A percentile compares a stretch with the other conserved stretches of the same genome.
phyloP scores from a whole-genome alignment of 2,888 invertebrate genomes.

The Troides aeacus region DNA sequence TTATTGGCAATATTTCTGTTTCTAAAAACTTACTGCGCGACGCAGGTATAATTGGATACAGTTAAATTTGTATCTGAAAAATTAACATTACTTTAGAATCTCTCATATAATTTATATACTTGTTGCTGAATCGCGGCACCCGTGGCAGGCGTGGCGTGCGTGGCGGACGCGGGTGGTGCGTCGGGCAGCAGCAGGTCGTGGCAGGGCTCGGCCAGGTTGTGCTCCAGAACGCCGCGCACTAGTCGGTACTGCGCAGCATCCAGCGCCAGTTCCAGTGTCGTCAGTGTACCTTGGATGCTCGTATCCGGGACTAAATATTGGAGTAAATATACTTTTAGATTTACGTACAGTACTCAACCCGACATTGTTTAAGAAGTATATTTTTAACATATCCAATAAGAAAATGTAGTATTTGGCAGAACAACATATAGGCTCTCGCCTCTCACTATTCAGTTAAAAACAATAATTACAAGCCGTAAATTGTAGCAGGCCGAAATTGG shows the following conservation, averaged over 20 bases:
- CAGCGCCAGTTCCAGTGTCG: slow-evolving; percentile 90
- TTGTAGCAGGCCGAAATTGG: too few species aligned
- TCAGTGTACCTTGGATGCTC: slow-evolving; percentile 90
- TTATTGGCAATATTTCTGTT: too few species aligned
- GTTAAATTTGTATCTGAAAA: too few species aligned
- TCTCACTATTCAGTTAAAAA: too few species aligned
- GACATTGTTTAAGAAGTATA: too few species aligned
- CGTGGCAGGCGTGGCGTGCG: slow-evolving; percentile 24
- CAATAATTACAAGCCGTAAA: too few species aligned
- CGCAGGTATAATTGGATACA: too few species aligned
- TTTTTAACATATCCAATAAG: too few species aligned
- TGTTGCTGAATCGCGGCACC: slow-evolving; percentile 5
- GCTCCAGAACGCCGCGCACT: slow-evolving; percentile 90
- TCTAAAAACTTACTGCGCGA: too few species aligned
- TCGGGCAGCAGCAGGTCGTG: slow-evolving; percentile 48
- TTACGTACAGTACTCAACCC: background rate
- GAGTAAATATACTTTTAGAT: background rate
- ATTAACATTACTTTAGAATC: too few species aligned
- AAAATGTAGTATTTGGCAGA: too few species aligned
- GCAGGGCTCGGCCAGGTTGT: slow-evolving; percentile 92
- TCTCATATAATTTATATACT: background rate
- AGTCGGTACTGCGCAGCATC: slow-evolving; percentile 93
- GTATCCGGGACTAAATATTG: slow-evolving; percentile 85
- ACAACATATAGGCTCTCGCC: too few species aligned
- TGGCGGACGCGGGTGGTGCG: slow-evolving; percentile 22